A percentile compares a stretch with the other conserved stretches of the same genome.
phyloP scores from a whole-genome alignment of 2,888 invertebrate species.

The Nymphalis c-album region DNA sequence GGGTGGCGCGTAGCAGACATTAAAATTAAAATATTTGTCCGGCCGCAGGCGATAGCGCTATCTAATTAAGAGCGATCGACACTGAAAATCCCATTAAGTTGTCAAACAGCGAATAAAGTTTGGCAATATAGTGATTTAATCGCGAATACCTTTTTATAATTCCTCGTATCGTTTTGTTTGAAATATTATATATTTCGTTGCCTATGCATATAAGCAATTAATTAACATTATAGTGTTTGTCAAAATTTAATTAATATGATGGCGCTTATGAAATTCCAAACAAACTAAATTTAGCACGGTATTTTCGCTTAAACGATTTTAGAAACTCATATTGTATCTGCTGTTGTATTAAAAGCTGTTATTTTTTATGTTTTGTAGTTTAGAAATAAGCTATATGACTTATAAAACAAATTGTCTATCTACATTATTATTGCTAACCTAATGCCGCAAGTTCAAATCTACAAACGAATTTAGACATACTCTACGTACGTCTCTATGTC shows the following conservation, averaged over 20 bases:
- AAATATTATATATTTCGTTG: constrained; percentile 7
- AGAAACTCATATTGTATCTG: not conserved
- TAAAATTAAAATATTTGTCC: constrained; percentile 61
- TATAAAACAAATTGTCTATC: no score
- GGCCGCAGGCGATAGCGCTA: constrained; percentile 51
- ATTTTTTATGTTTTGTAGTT: not conserved
- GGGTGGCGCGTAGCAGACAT: constrained; percentile 59
- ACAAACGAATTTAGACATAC: no score
- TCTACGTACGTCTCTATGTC: no score
- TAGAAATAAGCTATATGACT: not conserved
- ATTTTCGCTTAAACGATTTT: constrained; percentile 5
- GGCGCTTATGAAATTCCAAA: constrained; percentile 2
- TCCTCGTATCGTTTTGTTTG: constrained; percentile 25
- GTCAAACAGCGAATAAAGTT: constrained; percentile 59
- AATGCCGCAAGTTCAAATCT: no score
- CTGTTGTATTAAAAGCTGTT: not conserved
- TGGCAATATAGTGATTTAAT: constrained; percentile 47
- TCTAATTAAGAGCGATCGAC: constrained; percentile 57
- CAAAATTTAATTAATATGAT: constrained; percentile 7
- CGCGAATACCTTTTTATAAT: constrained; percentile 28
- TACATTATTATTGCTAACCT: no score
- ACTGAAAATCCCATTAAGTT: constrained; percentile 62
- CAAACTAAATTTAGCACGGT: not conserved
- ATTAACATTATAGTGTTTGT: constrained; percentile 11
- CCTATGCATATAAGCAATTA: not conserved